A percentile compares a stretch with the other conserved stretches of the same genome.
Evolutionary conservation across 2,113 vertebrate species (phyloP).

Genomic region (Alligator sinensis): DNA sequence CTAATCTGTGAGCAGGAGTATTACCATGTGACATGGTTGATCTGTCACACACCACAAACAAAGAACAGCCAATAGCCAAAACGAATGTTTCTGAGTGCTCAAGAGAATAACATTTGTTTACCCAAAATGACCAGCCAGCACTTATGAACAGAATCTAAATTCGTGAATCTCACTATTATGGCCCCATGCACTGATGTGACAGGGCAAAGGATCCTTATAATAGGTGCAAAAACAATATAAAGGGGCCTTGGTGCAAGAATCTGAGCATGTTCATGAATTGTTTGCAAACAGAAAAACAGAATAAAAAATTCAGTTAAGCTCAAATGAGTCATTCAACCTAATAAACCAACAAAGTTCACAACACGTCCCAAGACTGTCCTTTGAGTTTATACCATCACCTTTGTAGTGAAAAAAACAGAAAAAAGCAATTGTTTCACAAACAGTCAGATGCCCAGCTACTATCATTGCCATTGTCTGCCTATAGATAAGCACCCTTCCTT

Average conservation of each 20-base stretch:
- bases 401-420: not conserved
- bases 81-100: not conserved
- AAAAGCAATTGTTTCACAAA: not conserved
- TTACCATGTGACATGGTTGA: accelerated
- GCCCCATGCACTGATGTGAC: not conserved
- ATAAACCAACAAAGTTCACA: not conserved
- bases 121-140: not conserved
- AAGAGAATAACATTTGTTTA: not conserved
- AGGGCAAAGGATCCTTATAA: no score
- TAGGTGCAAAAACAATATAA: no score
- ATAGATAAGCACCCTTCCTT: not conserved
- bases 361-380: not conserved
- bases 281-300: not conserved
- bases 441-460: not conserved
- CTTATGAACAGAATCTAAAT: not conserved
- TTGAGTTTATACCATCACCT: not conserved
- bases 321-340: not conserved
- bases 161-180: not conserved
- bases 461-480: not conserved
- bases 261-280: not conserved
- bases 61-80: accelerated
- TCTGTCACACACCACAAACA: not conserved
- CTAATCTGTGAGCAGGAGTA: not conserved
- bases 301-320: not conserved
- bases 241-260: not conserved